Percentiles rank a stretch among this genome's conserved stretches.
phyloP scores from a whole-genome alignment of 1,140 invertebrate species.

The Pentalonia nigronervosa region DNA sequence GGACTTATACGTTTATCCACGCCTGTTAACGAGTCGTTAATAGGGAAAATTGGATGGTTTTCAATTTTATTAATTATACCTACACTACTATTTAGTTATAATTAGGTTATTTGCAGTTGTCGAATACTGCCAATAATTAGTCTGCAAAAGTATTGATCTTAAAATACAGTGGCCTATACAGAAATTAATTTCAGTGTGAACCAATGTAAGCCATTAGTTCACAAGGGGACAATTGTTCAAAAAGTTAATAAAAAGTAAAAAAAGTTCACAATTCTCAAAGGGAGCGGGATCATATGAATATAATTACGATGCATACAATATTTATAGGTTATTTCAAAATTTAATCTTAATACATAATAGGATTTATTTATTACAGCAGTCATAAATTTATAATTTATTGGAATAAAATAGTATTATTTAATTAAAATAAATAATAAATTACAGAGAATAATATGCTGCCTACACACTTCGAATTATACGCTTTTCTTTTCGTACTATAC shows the following conservation, averaged over 20 bases:
- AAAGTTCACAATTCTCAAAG: neutral
- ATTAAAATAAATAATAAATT: neutral
- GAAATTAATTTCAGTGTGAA: too few species aligned
- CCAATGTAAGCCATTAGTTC: too few species aligned
- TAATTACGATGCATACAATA: neutral
- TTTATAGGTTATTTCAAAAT: neutral
- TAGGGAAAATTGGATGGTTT: neutral
- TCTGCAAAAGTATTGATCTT: too few species aligned
- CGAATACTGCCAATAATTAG: neutral
- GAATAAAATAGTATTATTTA: neutral
- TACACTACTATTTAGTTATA: too few species aligned
- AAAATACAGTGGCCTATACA: neutral
- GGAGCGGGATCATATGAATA: neutral
- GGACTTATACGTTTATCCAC: too few species aligned
- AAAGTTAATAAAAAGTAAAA: too few species aligned
- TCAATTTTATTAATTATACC: neutral
- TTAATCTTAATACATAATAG: neutral
- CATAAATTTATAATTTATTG: too few species aligned
- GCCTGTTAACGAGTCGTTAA: too few species aligned
- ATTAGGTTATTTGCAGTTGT: neutral
- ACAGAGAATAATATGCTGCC: neutral
- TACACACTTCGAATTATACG: too few species aligned
- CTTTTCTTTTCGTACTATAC: neutral
- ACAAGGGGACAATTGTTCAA: too few species aligned
- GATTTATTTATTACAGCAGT: neutral